Base-by-base conservation (phyloP, 2,797 vertebrate species). In the Tamandua tetradactyla region DNA sequence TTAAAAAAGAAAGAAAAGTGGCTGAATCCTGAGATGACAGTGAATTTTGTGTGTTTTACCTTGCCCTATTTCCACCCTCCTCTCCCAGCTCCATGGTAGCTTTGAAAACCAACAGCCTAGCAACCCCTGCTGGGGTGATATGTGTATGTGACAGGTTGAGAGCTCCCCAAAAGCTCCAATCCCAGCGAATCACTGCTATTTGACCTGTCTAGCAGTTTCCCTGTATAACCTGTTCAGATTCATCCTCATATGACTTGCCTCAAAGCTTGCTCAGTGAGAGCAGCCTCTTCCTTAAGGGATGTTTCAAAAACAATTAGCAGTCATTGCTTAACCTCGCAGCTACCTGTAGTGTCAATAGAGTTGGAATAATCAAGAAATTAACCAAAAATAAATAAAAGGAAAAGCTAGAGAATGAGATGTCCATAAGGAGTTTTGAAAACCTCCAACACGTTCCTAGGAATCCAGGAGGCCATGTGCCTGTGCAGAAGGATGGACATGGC, bases 1-100 rank as follows among this genome's bases (percentile, higher is more conserved):
- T n/a, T n/a, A n/a, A n/a, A n/a, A n/a, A n/a, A n/a, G n/a, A n/a
- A 79, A 69, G 66, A 82, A 96, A 92, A 83, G 49, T 35, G 40
- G 44, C 37, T 49, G 15, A 75, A 32, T 18, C 30, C 80, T 59
- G 42, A 23, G 37, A 93, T 23, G 15, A 89, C 61, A 84, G 30
- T 64, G 66, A 14, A 18, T 69, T 57, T 44, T n/a, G n/a, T n/a
- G n/a, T n/a, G n/a, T n/a, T n/a, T n/a, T n/a, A n/a, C n/a, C n/a
- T n/a, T 80, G 10, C 7, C 30, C 23, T 37, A 5, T 42, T 91
- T 18, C 12, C 27, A 81, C 49, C 30, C 40, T 87, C 17, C 18
- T 66, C 47, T 78, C 35, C 22, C 64, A 93, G 84, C 4, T 85
- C 25, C 35, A 55, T 52, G 42, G 66, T n/a, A 74, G 35, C 23